These are phyloP conservation scores for Drosophila leontia DNA, from an alignment of 1,140 invertebrate genomes.

Conservation along the genomic window DNA sequence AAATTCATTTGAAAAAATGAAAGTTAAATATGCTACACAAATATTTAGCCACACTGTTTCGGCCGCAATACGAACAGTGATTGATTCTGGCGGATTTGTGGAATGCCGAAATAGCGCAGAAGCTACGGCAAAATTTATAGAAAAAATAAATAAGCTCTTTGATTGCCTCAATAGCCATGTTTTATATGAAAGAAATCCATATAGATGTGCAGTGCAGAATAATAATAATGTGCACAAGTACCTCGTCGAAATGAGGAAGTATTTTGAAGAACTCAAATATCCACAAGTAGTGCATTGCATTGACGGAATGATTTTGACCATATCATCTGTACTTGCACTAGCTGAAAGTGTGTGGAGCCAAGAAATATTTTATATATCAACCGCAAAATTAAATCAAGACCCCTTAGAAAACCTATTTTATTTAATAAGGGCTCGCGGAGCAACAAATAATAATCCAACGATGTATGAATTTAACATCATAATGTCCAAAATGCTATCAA, in stretches of 20 bases:
- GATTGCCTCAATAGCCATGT: conserved; percentile 3
- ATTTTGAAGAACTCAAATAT: not conserved
- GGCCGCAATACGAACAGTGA: no score
- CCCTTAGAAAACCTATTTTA: not conserved
- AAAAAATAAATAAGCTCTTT: not conserved
- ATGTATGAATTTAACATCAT: no score
- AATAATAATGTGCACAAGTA: not conserved
- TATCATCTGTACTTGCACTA: not conserved
- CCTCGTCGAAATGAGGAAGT: not conserved
- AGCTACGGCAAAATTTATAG: not conserved
- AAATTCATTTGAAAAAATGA: no score
- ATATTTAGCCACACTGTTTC: no score
- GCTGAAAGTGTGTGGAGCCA: no score
- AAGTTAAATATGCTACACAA: no score
- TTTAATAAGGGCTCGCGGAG: not conserved
- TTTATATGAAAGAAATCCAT: conserved; percentile 2
- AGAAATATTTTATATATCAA: not conserved
- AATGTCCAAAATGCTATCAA: not conserved
- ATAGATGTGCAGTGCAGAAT: not conserved
- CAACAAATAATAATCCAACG: not conserved
- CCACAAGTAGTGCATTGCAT: no score
- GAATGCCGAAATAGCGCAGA: not conserved
- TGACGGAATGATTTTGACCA: no score
- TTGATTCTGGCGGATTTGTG: not conserved
- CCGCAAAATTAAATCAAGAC: not conserved